phyloP scores from a whole-genome alignment of 2,113 vertebrate genomes.

The Phrynocephalus versicolor region DNA sequence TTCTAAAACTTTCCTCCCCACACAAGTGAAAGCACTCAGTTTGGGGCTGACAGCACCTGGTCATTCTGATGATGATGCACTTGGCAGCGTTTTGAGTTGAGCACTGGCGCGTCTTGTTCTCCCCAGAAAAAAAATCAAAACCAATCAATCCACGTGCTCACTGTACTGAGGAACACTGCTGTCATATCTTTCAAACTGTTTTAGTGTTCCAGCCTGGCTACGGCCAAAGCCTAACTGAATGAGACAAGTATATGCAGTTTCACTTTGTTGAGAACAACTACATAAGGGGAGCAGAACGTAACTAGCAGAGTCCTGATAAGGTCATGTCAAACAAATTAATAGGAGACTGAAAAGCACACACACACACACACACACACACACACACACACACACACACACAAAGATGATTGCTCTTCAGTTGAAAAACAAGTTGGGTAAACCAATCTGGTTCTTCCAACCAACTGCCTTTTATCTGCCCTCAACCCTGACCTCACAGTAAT shows the following conservation, averaged over 20 bases:
- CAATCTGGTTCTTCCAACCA: conserved; percentile 29
- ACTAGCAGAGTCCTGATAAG: conserved; percentile 62
- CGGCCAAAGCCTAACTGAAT: conserved; percentile 58
- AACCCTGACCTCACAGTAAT: conserved; percentile 17
- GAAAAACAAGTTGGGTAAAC: conserved; percentile 47
- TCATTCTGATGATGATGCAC: conserved; percentile 59
- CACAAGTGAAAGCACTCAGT: conserved; percentile 59
- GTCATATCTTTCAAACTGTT: conserved; percentile 66
- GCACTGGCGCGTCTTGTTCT: conserved; percentile 69
- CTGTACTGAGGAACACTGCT: conserved; percentile 63
- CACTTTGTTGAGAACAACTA: conserved; percentile 60
- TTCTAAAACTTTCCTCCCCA: conserved; percentile 40
- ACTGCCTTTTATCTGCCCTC: background rate
- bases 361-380: background rate
- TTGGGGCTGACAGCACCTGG: conserved; percentile 66
- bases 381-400: background rate
- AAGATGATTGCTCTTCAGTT: conserved; percentile 45
- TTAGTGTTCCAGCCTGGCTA: conserved; percentile 56
- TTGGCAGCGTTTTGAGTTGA: conserved; percentile 63
- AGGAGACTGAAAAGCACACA: conserved; percentile 30
- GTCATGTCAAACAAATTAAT: conserved; percentile 60
- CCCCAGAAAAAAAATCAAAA: conserved; percentile 65
- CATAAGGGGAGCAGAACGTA: conserved; percentile 51
- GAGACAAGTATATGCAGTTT: conserved; percentile 67
- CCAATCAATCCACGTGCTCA: conserved; percentile 66